Base-by-base conservation (phyloP, 2,888 invertebrate species). In the Oeneis ivallda region DNA sequence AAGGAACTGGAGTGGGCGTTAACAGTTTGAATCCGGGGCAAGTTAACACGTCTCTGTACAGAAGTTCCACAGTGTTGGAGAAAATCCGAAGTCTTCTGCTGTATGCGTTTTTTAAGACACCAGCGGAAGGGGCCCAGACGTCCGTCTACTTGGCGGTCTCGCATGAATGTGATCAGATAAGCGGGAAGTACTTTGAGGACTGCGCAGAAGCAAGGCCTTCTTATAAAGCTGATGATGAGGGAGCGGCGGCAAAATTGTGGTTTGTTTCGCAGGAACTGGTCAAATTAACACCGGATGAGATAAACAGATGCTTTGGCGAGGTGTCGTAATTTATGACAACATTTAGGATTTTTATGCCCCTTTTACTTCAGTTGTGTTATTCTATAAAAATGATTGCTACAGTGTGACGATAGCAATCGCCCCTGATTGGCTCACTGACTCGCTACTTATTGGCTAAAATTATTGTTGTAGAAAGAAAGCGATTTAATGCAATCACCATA, bases 21-120 rank as follows among this genome's bases (percentile, higher is more conserved):
- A 97, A 97, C 82, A 96, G 95, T 74, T 86, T 97, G 11, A 97
- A 98, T 86, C 98, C 98, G 0, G 98, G 98, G 0, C 94, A 96
- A 86, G 95, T 97, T 34, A 95, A 96, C 79, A 96, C 96, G 0
- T 95, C 95, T 9, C 94, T 97, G 61, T 96, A 96, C 93, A 93
- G 94, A 62, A 95, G 94, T 74, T 76, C 79, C 0, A 88, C 85
- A 0, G 64, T 84, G 0, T 66, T 88, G 41, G 88, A 88, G 59
- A 95, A 92, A 89, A 87, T 70, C 73, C 75, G 96, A 74, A 92
- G 92, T 77, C 78, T 95, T 26, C 85, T 96, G 0, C 84, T 94
- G 1, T 96, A 95, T 73, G 92, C 93, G 1, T 95, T 95, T 80
- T 96, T 95, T 78, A 96, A 96, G 90, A 95, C 93, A 34, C 93